A percentile compares a stretch with the other conserved stretches of the same genome.
Conservation (phyloP, 2,797 vertebrate genomes). For the Sebastes flavidus region DNA sequence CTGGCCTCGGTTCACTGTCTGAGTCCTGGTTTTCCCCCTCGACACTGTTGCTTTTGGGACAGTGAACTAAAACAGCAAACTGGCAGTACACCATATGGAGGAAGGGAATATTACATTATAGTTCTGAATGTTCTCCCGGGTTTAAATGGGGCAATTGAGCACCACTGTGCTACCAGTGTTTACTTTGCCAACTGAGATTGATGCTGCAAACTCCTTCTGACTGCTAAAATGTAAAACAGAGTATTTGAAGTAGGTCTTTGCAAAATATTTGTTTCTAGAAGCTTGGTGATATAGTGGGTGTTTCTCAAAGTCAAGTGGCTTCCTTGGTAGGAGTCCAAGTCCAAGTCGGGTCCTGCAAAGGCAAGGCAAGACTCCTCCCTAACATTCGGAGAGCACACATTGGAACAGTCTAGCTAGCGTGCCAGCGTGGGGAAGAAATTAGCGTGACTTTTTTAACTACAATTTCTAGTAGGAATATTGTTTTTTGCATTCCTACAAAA, state of each 20-base stretch:
- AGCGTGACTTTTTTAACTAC: no score
- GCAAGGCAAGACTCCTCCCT: no score
- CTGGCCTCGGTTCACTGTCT: slow-evolving; percentile 11
- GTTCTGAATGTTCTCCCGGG: background rate
- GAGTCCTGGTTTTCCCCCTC: slow-evolving; percentile 1
- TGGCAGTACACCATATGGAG: background rate
- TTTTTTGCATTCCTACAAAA: no score
- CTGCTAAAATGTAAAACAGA: background rate
- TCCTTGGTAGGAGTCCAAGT: no score
- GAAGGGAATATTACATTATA: background rate
- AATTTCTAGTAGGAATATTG: no score
- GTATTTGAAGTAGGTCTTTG: background rate
- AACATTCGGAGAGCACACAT: no score
- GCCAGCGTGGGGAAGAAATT: no score
- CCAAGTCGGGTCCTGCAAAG: no score
- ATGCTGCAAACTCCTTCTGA: background rate
- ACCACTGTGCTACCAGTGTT: background rate
- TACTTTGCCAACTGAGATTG: background rate
- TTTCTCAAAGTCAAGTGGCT: no score
- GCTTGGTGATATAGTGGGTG: background rate
- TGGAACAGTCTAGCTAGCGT: no score
- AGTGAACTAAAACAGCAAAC: slow-evolving; percentile 9
- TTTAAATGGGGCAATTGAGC: background rate
- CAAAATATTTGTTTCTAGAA: background rate
- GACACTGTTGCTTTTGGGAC: slow-evolving; percentile 8